Conservation (phyloP, 2,888 invertebrate genomes). For the Hemistola chrysoprasaria region DNA sequence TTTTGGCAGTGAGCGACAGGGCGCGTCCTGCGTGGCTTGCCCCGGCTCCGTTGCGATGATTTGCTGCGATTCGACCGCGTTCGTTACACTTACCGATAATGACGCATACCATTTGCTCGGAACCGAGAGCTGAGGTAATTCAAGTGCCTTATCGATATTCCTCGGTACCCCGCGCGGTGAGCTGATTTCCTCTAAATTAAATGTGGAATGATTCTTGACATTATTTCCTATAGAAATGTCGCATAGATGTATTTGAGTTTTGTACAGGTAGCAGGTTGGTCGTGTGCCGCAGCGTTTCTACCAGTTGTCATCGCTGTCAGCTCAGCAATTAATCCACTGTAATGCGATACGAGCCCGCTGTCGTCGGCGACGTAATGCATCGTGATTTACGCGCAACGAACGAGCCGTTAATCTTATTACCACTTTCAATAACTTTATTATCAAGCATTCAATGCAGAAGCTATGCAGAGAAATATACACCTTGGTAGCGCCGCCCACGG, state of each 20-base stretch:
- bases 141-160: constrained; percentile 56
- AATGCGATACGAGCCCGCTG: constrained; percentile 75
- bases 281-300: constrained; percentile 42
- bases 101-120: constrained; percentile 69
- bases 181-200: too few species aligned
- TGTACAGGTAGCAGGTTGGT: too few species aligned
- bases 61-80: constrained; percentile 63
- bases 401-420: constrained; percentile 80
- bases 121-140: constrained; percentile 53
- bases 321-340: constrained; percentile 76
- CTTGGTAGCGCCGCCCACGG: constrained; percentile 50
- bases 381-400: constrained; percentile 76
- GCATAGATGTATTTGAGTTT: too few species aligned
- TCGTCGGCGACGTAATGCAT: constrained; percentile 77
- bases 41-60: constrained; percentile 55
- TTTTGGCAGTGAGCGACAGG: constrained; percentile 75
- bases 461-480: constrained; percentile 59
- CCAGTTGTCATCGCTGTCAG: constrained; percentile 59
- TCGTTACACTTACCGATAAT: constrained; percentile 69
- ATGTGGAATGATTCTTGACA: too few species aligned
- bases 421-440: constrained; percentile 81
- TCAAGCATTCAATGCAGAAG: constrained; percentile 51
- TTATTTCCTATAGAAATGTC: too few species aligned
- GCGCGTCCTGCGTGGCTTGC: constrained; percentile 43
- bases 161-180: constrained; percentile 39